A percentile compares a stretch with the other conserved stretches of the same genome.
These are phyloP conservation scores for Nothobranchius furzeri DNA, from an alignment of 2,113 vertebrate species.

Conservation along the genomic window DNA sequence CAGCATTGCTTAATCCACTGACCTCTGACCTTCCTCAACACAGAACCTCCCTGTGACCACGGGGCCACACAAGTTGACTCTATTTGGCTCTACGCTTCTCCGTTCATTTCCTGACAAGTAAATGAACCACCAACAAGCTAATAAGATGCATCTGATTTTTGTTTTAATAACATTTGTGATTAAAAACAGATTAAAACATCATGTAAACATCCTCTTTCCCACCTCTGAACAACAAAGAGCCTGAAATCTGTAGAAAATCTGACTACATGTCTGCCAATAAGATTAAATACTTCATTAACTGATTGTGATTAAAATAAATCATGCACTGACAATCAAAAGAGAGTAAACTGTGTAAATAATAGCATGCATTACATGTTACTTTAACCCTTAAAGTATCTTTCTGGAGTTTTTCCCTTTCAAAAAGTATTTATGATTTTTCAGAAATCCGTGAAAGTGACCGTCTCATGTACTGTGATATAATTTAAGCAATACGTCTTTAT, in stretches of 20 bases:
- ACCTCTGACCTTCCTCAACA: neutral
- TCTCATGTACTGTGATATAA: too few relatives aligned
- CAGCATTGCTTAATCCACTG: neutral
- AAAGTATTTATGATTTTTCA: too few relatives aligned
- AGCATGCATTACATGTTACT: neutral
- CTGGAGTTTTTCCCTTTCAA: too few relatives aligned
- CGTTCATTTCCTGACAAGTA: constrained; percentile 17
- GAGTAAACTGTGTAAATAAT: neutral
- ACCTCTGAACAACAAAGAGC: neutral
- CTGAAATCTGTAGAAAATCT: constrained; percentile 7
- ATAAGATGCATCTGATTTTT: constrained; percentile 16
- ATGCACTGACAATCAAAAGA: neutral
- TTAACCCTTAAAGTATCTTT: neutral
- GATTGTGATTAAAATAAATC: neutral
- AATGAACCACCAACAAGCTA: constrained; percentile 11
- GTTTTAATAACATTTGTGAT: constrained; percentile 5
- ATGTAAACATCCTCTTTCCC: constrained; percentile 27
- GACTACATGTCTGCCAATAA: neutral
- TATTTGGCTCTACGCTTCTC: neutral
- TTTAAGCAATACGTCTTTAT: too few relatives aligned
- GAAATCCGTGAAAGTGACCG: too few relatives aligned
- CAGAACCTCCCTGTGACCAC: neutral
- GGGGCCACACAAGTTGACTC: constrained; percentile 21
- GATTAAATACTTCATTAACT: neutral
- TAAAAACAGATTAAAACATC: neutral